Base-by-base conservation (phyloP, 1,140 invertebrate genomes). In the Himalopsyche phryganea region DNA sequence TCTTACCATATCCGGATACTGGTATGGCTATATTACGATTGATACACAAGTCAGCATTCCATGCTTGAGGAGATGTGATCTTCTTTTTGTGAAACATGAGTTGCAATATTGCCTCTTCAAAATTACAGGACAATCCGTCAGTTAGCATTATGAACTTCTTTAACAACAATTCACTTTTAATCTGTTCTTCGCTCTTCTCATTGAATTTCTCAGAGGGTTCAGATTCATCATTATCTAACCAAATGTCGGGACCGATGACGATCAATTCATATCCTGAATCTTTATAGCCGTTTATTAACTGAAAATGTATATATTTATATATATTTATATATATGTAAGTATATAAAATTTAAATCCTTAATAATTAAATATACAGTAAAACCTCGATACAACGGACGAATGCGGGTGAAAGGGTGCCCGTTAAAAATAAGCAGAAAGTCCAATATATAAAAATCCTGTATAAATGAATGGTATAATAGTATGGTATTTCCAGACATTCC, bases 21-120 rank as follows among this genome's bases (percentile, higher is more conserved):
- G 76, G 76, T 66, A 78, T 77, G 61, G 70, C 72, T 13, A 77
- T 71, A 60, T 73, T 69, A 23, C 73, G 69, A 6, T 74, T 74
- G 60, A 78, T 74, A 57, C 66, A 68, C 19, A 78, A 58, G 60
- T 76, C 72, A 6, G 71, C 68, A 69, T 77, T 73, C 73, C 74
- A 75, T 2, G 72, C 68, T 1, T 48, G 50, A 4, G 71, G 55
- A 47, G 68, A 70, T 1, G 67, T 57, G 19, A 63, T 55, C 65
- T 68, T 77, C 45, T 69, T 76, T 50, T 69, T 72, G 53, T 77
- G 73, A 49, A 73, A 76, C 7, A 72, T 46, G 19, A 76, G 63
- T 63, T 73, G 73, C 42, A 64, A 68, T 67, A 74, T 71, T 5
- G 71, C 69, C 18, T 70, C 66, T 52, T 76, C 71, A 61, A 78